Conservation (phyloP, 2,888 invertebrate species). For the Latheticus oryzae region DNA sequence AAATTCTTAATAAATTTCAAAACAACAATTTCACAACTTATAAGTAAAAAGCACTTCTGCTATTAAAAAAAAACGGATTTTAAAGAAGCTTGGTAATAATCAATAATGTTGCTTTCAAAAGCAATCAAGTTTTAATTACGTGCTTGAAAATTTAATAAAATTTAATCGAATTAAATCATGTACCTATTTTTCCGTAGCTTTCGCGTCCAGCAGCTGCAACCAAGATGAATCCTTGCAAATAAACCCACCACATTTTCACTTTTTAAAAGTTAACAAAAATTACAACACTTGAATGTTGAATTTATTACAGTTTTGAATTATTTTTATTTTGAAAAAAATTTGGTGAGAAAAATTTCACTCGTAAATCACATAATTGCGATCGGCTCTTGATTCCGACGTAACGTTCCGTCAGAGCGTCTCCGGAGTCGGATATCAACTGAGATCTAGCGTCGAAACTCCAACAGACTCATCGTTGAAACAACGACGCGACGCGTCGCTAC, state of each 20-base stretch:
- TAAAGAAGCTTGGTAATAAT: no score
- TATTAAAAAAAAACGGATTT: no score
- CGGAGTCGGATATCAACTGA: constrained; percentile 37
- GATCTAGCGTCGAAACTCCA: constrained; percentile 17
- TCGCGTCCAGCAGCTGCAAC: constrained; percentile 45
- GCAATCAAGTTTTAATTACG: no score
- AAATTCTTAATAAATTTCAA: no score
- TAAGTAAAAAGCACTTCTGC: no score
- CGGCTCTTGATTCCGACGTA: constrained; percentile 8
- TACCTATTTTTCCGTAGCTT: constrained; percentile 49
- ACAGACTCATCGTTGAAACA: constrained; percentile 18
- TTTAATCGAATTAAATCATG: no score
- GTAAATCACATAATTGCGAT: not conserved
- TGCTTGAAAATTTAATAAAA: no score
- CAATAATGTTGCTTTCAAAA: no score
- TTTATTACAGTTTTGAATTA: no score
- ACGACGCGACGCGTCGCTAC: constrained; percentile 32
- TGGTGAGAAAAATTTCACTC: no score
- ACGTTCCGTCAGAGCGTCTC: constrained; percentile 23
- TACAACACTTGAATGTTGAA: constrained; percentile 10
- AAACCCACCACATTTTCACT: constrained; percentile 46
- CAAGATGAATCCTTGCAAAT: constrained; percentile 43
- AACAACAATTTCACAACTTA: no score
- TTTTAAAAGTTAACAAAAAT: not conserved
- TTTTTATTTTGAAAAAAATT: no score